Percentiles rank a stretch among this genome's conserved stretches.
Evolutionary conservation across 2,888 invertebrate species (phyloP).

Genomic region (Acanthosepion lycidas): DNA sequence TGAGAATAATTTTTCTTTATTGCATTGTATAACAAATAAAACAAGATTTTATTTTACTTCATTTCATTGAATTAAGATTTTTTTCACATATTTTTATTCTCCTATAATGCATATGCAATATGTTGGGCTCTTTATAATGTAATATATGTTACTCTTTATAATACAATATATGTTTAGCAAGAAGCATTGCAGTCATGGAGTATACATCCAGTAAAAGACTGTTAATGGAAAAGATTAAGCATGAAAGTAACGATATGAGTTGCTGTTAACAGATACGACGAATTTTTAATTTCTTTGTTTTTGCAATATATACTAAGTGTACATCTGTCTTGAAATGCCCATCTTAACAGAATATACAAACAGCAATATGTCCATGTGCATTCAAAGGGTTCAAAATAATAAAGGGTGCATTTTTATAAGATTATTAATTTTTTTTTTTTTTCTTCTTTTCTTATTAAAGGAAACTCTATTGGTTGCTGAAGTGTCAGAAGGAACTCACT

Average conservation of each 20-base stretch:
- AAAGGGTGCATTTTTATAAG: too few species aligned
- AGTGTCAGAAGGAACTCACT: conserved; percentile 73
- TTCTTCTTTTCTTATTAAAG: conserved; percentile 57
- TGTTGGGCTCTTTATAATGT: too few species aligned
- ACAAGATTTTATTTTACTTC: background rate
- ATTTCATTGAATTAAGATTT: background rate
- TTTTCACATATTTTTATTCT: background rate
- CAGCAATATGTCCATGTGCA: too few species aligned
- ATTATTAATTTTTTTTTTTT: too few species aligned
- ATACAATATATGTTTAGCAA: background rate
- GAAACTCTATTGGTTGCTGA: conserved; percentile 76
- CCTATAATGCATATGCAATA: background rate
- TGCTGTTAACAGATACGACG: background rate
- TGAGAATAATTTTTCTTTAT: conserved; percentile 57
- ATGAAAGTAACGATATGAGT: background rate
- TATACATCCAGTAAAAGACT: too few species aligned
- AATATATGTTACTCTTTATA: too few species aligned
- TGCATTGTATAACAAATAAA: background rate
- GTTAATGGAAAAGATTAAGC: background rate
- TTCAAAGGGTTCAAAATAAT: too few species aligned
- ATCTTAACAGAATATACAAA: too few species aligned
- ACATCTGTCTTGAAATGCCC: too few species aligned
- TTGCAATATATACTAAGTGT: too few species aligned
- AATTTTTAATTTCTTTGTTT: background rate
- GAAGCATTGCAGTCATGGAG: too few species aligned